Percentiles rank a stretch among this genome's conserved stretches.
Evolutionary conservation across 2,888 invertebrate genomes (phyloP).

Genomic region (Electrophaes corylata): DNA sequence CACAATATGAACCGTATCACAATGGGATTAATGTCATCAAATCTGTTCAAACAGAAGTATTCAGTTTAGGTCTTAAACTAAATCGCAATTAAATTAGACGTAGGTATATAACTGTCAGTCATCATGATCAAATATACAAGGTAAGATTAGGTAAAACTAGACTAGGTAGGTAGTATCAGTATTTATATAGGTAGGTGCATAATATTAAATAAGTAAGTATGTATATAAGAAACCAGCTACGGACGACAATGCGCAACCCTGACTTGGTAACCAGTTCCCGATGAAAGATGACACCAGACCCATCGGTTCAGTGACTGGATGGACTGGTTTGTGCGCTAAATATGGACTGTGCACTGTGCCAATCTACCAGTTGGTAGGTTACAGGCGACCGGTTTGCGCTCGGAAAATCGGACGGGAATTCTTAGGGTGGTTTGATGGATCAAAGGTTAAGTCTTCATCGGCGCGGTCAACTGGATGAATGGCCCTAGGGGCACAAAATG

Average conservation of each 20-base stretch:
- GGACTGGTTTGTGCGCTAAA: conserved; percentile 27
- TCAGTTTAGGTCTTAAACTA: no score
- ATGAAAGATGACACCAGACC: conserved; percentile 26
- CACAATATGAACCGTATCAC: no score
- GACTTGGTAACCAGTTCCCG: conserved; percentile 24
- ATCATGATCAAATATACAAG: not conserved
- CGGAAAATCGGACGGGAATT: not conserved
- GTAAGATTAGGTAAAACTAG: no score
- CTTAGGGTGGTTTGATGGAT: not conserved
- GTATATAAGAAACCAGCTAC: not conserved
- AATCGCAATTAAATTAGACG: no score
- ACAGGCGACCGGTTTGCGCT: conserved; percentile 14
- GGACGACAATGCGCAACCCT: conserved; percentile 19
- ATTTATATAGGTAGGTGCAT: not conserved
- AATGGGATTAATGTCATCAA: no score
- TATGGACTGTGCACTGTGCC: conserved; percentile 27
- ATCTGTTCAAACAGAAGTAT: no score
- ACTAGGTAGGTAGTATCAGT: not conserved
- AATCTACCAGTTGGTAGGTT: conserved; percentile 18
- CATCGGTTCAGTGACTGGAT: conserved; percentile 33
- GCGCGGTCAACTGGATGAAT: no score
- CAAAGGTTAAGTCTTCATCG: not conserved
- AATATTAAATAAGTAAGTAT: no score
- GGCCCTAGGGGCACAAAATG: no score
- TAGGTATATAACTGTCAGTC: no score